Percentiles rank a stretch among this genome's conserved stretches.
phyloP scores from a whole-genome alignment of 2,888 invertebrate genomes.

The Nymphalis urticae region DNA sequence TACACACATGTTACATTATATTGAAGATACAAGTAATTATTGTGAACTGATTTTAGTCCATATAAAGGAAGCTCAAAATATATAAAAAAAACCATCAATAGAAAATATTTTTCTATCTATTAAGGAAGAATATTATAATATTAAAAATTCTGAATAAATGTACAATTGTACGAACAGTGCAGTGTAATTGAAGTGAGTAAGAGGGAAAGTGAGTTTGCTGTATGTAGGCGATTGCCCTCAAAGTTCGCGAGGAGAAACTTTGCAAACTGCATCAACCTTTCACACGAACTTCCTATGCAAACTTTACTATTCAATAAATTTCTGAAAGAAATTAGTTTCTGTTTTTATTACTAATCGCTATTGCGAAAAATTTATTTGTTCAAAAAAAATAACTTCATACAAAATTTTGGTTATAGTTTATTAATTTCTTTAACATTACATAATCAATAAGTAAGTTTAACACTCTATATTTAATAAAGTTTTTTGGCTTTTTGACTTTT shows the following conservation, averaged over 20 bases:
- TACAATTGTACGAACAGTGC: conserved; percentile 26
- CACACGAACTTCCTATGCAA: conserved; percentile 20
- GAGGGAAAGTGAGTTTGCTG: conserved; percentile 35
- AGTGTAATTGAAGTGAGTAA: conserved; percentile 37
- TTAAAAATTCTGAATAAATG: conserved; percentile 30
- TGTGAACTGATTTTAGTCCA: too few species aligned
- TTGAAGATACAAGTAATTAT: too few species aligned
- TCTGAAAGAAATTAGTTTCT: not conserved
- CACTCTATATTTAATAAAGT: not conserved
- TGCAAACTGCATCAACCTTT: conserved; percentile 28
- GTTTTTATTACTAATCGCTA: not conserved
- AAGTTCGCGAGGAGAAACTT: conserved; percentile 29
- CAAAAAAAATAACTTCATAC: too few species aligned
- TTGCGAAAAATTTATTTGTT: too few species aligned
- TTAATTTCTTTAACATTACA: not conserved
- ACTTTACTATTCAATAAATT: not conserved
- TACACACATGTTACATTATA: too few species aligned
- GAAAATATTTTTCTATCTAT: not conserved
- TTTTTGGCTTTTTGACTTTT: too few species aligned
- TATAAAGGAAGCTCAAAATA: too few species aligned
- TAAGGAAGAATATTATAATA: not conserved
- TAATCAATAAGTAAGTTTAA: not conserved
- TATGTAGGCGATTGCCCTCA: conserved; percentile 29
- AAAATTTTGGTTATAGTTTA: too few species aligned
- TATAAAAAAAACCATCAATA: too few species aligned